These are phyloP conservation scores for Dryadula phaetusa DNA, from an alignment of 2,888 invertebrate genomes.

Conservation along the genomic window DNA sequence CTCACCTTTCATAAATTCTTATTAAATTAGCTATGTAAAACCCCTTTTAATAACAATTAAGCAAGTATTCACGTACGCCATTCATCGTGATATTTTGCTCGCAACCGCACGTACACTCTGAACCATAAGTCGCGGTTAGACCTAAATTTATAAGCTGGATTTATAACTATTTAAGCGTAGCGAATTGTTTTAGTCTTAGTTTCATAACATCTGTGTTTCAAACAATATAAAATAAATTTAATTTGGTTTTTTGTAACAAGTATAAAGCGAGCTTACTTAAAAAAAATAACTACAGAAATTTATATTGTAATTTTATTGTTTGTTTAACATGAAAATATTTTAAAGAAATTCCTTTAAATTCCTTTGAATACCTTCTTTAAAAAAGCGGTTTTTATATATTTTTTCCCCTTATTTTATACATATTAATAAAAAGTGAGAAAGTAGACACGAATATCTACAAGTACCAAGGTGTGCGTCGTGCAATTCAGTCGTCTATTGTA, in stretches of 20 bases:
- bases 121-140: slow-evolving; percentile 35
- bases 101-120: slow-evolving; percentile 28
- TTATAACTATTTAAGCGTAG: slow-evolving; percentile 33
- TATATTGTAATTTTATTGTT: no score
- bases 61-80: slow-evolving; percentile 22
- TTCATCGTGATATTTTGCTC: slow-evolving; percentile 27
- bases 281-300: no score
- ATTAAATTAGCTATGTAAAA: slow-evolving; percentile 22
- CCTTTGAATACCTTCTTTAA: no score
- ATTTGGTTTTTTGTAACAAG: neutral
- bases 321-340: no score
- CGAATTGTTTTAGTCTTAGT: slow-evolving; percentile 23
- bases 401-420: no score
- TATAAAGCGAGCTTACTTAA: neutral
- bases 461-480: no score
- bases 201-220: slow-evolving; percentile 5
- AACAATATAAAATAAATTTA: neutral
- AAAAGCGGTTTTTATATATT: no score
- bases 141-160: slow-evolving; percentile 31
- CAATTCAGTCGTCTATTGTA: no score
- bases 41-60: slow-evolving; percentile 25
- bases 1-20: slow-evolving; percentile 12
- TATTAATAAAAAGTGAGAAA: no score
- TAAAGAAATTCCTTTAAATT: no score
- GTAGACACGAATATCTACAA: no score